phyloP scores from a whole-genome alignment of 37 sponge, comb jelly and placozoan species.

The Diacarnus erythraeanus region DNA sequence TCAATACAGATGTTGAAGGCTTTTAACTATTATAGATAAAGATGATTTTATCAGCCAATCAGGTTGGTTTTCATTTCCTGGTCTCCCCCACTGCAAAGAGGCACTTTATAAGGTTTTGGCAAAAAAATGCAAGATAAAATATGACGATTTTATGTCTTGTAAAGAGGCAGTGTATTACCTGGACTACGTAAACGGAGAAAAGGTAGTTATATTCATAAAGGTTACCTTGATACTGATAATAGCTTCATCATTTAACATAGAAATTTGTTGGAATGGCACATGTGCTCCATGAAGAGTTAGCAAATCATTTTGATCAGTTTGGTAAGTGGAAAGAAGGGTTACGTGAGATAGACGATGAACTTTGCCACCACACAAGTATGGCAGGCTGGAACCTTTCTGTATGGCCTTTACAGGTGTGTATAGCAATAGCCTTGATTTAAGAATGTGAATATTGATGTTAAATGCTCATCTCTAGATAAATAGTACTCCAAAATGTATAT shows the following conservation, averaged over 20 bases:
- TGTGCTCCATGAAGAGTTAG: constrained; percentile 53
- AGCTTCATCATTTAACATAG: constrained; percentile 17
- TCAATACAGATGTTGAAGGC: too few species aligned
- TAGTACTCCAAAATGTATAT: too few species aligned
- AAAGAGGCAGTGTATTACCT: constrained; percentile 61
- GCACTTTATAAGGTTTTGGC: constrained; percentile 68
- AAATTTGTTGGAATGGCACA: constrained; percentile 70
- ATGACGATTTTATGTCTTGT: constrained; percentile 31
- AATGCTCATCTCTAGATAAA: not conserved
- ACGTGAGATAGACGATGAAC: constrained; percentile 74
- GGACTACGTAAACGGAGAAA: constrained; percentile 51
- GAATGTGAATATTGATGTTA: too few species aligned
- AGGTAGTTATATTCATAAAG: constrained; percentile 28
- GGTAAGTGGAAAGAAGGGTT: constrained; percentile 56
- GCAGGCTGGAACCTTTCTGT: constrained; percentile 58
- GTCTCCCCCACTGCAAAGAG: constrained; percentile 52
- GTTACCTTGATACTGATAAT: too few species aligned
- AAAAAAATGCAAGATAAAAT: constrained; percentile 41
- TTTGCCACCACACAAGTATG: constrained; percentile 70
- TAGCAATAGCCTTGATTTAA: too few species aligned
- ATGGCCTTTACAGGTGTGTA: constrained; percentile 17
- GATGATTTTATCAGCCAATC: constrained; percentile 72
- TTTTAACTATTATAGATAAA: constrained; percentile 38
- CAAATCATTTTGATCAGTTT: constrained; percentile 71
- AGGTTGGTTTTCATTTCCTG: constrained; percentile 71